phyloP scores from a whole-genome alignment of 2,113 vertebrate species.

The Copsychus sechellarum region DNA sequence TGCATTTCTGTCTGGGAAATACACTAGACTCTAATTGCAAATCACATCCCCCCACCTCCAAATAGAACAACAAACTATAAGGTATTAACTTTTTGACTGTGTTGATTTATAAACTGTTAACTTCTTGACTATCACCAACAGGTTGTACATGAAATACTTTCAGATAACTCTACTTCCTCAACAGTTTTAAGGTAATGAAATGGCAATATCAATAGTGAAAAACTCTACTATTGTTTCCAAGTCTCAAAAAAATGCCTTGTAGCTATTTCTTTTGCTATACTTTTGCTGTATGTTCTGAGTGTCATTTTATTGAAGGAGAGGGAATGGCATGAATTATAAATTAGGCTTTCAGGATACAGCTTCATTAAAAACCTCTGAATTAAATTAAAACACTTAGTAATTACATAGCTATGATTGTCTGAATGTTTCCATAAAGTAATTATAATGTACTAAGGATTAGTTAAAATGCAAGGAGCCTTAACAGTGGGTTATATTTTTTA shows the following conservation, averaged over 20 bases:
- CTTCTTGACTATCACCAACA: constrained; percentile 63
- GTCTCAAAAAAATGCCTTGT: background rate
- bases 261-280: background rate
- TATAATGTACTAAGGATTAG: background rate
- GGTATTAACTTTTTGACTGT: background rate
- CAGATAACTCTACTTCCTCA: constrained; percentile 75
- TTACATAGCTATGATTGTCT: constrained; percentile 15
- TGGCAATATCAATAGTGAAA: background rate
- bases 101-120: background rate
- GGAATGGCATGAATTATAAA: constrained; percentile 7
- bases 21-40: background rate
- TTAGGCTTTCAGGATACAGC: constrained; percentile 6
- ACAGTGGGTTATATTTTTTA: background rate
- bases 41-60: background rate
- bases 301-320: background rate
- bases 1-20: background rate
- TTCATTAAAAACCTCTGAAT: constrained; percentile 33
- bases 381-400: constrained; percentile 45
- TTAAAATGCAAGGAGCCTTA: constrained; percentile 18
- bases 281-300: background rate
- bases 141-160: constrained; percentile 85
- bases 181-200: constrained; percentile 80
- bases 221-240: background rate
- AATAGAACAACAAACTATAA: background rate
- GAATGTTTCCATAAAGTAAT: constrained; percentile 38